These are phyloP conservation scores for Nineta flava DNA, from an alignment of 2,888 invertebrate genomes.

Conservation along the genomic window DNA sequence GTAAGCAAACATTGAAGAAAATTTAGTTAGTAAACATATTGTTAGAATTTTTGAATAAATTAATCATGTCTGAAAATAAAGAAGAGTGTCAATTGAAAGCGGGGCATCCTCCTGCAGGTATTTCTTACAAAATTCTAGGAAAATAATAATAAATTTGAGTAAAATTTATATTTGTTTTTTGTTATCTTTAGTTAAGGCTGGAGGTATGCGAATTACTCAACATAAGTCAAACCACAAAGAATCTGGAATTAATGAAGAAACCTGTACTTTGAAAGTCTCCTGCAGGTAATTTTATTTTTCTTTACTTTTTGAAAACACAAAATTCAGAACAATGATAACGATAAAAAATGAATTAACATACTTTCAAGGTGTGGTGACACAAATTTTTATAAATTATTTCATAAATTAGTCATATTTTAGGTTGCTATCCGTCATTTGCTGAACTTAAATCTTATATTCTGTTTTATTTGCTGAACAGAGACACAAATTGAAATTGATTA, in stretches of 20 bases:
- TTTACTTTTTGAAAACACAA: slow-evolving; percentile 1
- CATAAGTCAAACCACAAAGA: slow-evolving; percentile 55
- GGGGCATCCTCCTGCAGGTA: slow-evolving; percentile 84
- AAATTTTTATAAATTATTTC: too few relatives aligned
- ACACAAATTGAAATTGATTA: too few relatives aligned
- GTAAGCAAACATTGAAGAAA: not conserved
- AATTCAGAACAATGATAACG: not conserved
- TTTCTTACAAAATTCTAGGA: slow-evolving; percentile 16
- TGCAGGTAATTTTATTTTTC: slow-evolving; percentile 29
- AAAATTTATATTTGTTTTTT: slow-evolving; percentile 7
- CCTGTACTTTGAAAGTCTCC: slow-evolving; percentile 56
- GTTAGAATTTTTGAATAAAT: not conserved
- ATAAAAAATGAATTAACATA: too few relatives aligned
- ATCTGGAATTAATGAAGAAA: slow-evolving; percentile 49
- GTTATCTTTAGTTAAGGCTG: slow-evolving; percentile 59
- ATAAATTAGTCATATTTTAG: too few relatives aligned
- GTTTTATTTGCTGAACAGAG: too few relatives aligned
- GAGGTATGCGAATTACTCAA: slow-evolving; percentile 84
- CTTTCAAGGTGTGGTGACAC: too few relatives aligned
- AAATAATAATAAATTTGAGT: not conserved
- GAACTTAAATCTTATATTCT: too few relatives aligned
- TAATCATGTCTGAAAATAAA: slow-evolving; percentile 36
- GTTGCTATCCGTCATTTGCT: too few relatives aligned
- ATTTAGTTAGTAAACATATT: not conserved
- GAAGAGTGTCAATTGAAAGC: slow-evolving; percentile 59